A percentile compares a stretch with the other conserved stretches of the same genome.
Conservation (phyloP, 2,888 invertebrate species). For the Lasioglossum leucozonium region DNA sequence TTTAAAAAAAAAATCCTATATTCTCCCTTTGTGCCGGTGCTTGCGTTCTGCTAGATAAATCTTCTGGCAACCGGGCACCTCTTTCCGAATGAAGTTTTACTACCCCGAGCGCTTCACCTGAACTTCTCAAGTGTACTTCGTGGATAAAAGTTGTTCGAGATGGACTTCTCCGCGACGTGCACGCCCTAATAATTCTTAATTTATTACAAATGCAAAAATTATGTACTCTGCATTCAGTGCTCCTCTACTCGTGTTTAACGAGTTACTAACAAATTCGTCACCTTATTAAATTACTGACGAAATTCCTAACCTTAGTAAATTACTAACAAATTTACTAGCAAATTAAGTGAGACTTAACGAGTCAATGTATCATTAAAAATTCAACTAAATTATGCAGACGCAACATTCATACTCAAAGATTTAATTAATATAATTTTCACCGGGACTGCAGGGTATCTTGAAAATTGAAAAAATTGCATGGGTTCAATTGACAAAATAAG, state of each 20-base stretch:
- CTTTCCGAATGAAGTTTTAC: neutral
- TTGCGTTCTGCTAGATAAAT: constrained; percentile 9
- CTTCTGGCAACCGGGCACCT: neutral
- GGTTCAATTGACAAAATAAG: too few relatives aligned
- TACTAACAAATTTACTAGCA: too few relatives aligned
- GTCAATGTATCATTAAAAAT: too few relatives aligned
- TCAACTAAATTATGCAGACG: too few relatives aligned
- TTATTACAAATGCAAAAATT: neutral
- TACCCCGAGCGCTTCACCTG: neutral
- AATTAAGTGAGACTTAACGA: too few relatives aligned
- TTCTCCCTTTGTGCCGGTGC: neutral
- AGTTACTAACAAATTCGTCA: neutral
- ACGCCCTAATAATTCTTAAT: neutral
- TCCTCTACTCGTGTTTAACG: neutral
- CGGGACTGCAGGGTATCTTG: too few relatives aligned
- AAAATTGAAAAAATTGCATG: too few relatives aligned
- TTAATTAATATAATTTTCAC: too few relatives aligned
- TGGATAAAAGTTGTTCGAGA: neutral
- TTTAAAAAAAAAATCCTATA: neutral
- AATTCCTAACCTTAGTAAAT: too few relatives aligned
- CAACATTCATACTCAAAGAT: too few relatives aligned
- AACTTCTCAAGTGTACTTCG: neutral
- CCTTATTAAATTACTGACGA: too few relatives aligned
- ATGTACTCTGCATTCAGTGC: too few relatives aligned
- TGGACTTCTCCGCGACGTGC: neutral